Evolutionary conservation across 1,140 invertebrate species (phyloP), one percentile per base, ranked within the genome.

Genomic region (Drosophila tani): DNA sequence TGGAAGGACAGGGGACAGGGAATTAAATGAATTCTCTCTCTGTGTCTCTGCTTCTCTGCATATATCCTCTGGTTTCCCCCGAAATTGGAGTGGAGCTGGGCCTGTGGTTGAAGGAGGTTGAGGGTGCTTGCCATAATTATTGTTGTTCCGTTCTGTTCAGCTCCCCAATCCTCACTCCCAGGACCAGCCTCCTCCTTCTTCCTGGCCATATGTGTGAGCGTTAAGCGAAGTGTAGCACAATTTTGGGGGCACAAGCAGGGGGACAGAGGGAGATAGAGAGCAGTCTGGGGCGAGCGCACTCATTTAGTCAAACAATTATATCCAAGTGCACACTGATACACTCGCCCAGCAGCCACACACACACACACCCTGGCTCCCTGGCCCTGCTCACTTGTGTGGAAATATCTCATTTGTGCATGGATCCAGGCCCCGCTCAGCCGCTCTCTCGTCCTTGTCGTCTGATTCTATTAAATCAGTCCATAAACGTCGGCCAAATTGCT

Each of bases 381-480:
- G 65, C 67, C 68, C 71, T 88, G 84, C 50, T 78, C 84, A 87
- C 69, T 87, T 84, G 74, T 84, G 84, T 87, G 84, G 84, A 87
- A 87, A 87, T 87, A 84, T 87, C 84, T 88, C 84, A 87, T 87
- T 88, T 88, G 77, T 67, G 68, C 74, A 53, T 24, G 50, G 55
- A 29, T 17, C 41, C 47, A 17, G 9, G 21, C 21, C 21, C 21
- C 21, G 21, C 21, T 24, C 38, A 24, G 27, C 27, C 27, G 5
- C 60, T 29, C 27, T 6, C 27, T 7, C 27, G 27, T 29, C 62
- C 15, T 27, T 14, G 11, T 14, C 57, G 66, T 60, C 27, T 47
- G 43, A 43, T 86, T 80, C 82, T 80, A 91, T 90, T 90, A 90
- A 90, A 90, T 90, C 79, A 91, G 85, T 91, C 86, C 80, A 91